A percentile compares a stretch with the other conserved stretches of the same genome.
phyloP scores from a whole-genome alignment of 2,113 vertebrate species.

The Bungarus multicinctus region DNA sequence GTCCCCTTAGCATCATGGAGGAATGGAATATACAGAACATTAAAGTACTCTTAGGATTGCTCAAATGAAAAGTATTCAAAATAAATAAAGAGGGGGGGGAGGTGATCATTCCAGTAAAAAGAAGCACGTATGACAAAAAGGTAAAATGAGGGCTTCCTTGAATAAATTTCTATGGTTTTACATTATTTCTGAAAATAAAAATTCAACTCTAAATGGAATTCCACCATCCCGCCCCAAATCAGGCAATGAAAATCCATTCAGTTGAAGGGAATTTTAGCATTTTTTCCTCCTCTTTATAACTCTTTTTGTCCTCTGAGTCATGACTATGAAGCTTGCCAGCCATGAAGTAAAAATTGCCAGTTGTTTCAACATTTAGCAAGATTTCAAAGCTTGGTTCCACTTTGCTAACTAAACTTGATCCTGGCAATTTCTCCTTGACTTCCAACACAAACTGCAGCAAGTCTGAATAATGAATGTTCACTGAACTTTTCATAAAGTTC shows the following conservation, averaged over 20 bases:
- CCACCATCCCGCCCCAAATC: background rate
- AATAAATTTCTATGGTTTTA: background rate
- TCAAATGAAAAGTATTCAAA: background rate
- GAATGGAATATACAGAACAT: background rate
- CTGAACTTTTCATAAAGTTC: slow-evolving; percentile 3
- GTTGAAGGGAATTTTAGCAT: rapidly evolving
- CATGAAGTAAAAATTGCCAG: background rate
- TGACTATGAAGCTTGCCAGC: background rate
- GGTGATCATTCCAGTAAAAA: background rate
- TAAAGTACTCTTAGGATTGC: background rate
- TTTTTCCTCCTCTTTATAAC: background rate
- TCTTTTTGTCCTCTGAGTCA: background rate
- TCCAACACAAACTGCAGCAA: background rate
- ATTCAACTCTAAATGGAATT: background rate
- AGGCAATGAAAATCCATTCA: background rate
- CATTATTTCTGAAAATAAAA: background rate
- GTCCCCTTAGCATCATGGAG: background rate
- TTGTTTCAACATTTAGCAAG: slow-evolving; percentile 22
- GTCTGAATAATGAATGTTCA: background rate
- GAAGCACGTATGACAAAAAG: background rate
- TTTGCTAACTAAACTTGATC: background rate
- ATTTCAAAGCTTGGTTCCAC: slow-evolving; percentile 12
- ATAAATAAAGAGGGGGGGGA: background rate
- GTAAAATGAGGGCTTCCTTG: background rate
- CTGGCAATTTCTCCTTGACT: slow-evolving; percentile 12